These are phyloP conservation scores for Meghimatium bilineatum DNA, from an alignment of 2,888 invertebrate species.

Conservation along the genomic window DNA sequence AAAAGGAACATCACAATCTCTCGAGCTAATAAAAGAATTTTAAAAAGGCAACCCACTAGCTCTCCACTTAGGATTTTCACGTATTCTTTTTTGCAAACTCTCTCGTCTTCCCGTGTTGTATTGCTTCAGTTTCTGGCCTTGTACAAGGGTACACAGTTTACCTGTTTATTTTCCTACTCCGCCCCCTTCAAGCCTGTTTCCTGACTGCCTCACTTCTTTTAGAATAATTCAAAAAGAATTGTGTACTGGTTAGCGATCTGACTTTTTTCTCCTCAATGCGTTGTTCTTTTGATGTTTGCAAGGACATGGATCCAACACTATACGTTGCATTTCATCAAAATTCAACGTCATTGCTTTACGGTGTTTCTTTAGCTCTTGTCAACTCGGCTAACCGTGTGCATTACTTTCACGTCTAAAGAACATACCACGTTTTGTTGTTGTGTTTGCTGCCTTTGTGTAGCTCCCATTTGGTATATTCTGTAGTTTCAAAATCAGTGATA, in stretches of 20 bases:
- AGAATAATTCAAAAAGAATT: slow-evolving; percentile 21
- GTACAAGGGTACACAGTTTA: not conserved
- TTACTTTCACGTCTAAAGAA: not conserved
- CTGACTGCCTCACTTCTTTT: not conserved
- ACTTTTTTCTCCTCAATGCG: not conserved
- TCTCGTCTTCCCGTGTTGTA: not conserved
- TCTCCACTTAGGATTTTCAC: slow-evolving; percentile 15
- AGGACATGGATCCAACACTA: not conserved
- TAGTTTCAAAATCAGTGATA: not conserved
- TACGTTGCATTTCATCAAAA: not conserved
- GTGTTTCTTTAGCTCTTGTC: not conserved
- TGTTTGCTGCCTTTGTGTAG: not conserved
- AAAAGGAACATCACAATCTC: slow-evolving; percentile 7
- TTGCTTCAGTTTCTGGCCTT: not conserved
- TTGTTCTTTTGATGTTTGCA: not conserved
- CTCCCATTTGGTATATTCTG: not conserved
- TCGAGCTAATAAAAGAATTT: not conserved
- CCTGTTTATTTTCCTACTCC: not conserved
- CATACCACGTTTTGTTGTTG: not conserved
- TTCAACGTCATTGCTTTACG: not conserved
- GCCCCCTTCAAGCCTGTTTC: not conserved
- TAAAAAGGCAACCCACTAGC: not conserved
- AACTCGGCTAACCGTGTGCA: not conserved
- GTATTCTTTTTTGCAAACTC: not conserved
- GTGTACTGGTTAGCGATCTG: slow-evolving; percentile 8